Evolutionary conservation across 2,113 vertebrate genomes (phyloP).

Genomic region (Spermophilus dauricus): DNA sequence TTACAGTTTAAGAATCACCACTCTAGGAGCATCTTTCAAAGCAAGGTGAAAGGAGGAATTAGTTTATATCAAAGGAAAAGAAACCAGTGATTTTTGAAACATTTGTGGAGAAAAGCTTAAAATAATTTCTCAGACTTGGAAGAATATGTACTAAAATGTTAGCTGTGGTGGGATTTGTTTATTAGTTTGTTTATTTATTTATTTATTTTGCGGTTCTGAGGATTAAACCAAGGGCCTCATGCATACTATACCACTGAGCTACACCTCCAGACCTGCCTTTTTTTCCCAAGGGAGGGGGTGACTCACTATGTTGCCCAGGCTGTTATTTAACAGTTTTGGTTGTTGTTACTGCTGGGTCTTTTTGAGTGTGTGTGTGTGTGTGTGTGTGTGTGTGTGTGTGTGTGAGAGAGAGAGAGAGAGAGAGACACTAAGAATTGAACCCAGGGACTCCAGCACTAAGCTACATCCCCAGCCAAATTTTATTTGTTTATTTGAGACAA

Average conservation of each 20-base stretch:
- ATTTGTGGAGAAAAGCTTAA: background rate
- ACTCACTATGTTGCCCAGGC: too few species aligned
- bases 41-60: background rate
- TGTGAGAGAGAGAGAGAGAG: too few species aligned
- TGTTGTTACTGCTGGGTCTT: too few species aligned
- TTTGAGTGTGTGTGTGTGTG: too few species aligned
- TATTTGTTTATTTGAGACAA: background rate
- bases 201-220: background rate
- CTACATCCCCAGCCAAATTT: too few species aligned
- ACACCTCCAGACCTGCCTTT: background rate
- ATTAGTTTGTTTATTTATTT: background rate
- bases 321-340: too few species aligned
- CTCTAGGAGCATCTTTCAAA: background rate
- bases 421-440: too few species aligned
- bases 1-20: too few species aligned
- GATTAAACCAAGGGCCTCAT: background rate
- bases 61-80: background rate
- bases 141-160: background rate
- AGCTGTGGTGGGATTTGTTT: background rate
- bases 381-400: too few species aligned
- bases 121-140: background rate
- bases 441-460: too few species aligned
- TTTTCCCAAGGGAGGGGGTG: too few species aligned
- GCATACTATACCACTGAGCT: background rate
- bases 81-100: slow-evolving; percentile 6